Base-by-base conservation (phyloP, 2,113 vertebrate species). In the Rhinolophus sinicus region DNA sequence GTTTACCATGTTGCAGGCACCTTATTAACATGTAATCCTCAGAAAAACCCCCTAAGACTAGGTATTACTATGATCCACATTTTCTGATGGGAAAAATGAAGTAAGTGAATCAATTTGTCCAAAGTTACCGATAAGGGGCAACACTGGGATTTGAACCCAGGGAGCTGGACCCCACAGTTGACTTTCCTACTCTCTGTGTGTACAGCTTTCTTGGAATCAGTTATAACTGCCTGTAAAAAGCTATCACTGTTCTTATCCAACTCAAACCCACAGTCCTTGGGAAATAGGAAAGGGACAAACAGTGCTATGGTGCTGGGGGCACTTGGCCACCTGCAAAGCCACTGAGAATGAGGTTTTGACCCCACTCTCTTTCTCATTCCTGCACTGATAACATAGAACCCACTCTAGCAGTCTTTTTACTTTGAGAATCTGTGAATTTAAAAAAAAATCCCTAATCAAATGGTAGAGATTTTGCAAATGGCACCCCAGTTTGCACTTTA, bases 81-180 rank as follows among this genome's bases (percentile, higher is more conserved):
- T 89, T 90, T 56, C 69, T 87, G 44, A 64, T 54, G 30, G 22
- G 35, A 73, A 73, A 94, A 86, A 73, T 40, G 38, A 47, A 30
- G 2, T 8, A 40, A 35, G 33, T 77, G 60, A 35, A 85, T 73
- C 15, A 72, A 1, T 58, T 47, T 82, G 15, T 72, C 44, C 77
- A 60, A 72, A 54, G 52, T 60, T 38, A 88, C 67, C 85, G 35
- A 5, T 11, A 69, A 80, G 24, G 26, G 56, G 16, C 33, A 62
- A 16, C 30, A 28, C 14, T 28, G 38, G 60, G 64, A 50, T 62
- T 35, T 16, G 58, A 60, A 72, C 47, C 26, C 67, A 78, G 5
- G 28, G 22, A 60, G 24, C 5, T 33, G 6, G 26, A 35, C 54
- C 44, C 21, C 24, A 12, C 80, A 33, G 10, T 5, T 21, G 22